phyloP scores from a whole-genome alignment of 1,140 invertebrate genomes.

The Pteromalus puparum region DNA sequence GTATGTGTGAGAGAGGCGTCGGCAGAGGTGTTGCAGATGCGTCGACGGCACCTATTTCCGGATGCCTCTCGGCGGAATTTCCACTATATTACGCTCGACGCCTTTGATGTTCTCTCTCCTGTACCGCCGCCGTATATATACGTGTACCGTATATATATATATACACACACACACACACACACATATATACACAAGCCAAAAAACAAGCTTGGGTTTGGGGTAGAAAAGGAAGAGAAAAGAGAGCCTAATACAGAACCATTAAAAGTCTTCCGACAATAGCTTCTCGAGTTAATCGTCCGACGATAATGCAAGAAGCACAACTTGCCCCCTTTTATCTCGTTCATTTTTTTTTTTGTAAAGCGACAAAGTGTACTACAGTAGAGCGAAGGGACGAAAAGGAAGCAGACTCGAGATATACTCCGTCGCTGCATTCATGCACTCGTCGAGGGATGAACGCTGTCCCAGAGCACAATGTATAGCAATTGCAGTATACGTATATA shows the following conservation, averaged over 20 bases:
- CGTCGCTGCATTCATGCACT: conserved; percentile 43
- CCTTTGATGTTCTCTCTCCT: conserved; percentile 35
- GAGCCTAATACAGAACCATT: neutral
- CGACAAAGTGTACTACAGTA: conserved; percentile 2
- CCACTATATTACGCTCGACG: conserved; percentile 8
- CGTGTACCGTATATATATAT: too few species aligned
- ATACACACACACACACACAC: too few species aligned
- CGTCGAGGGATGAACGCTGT: conserved; percentile 46
- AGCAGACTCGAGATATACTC: neutral
- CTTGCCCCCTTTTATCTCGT: neutral
- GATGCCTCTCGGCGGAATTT: conserved; percentile 28
- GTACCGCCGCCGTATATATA: neutral
- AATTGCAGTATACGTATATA: conserved; percentile 62
- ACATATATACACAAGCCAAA: neutral
- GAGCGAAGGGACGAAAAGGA: too few species aligned
- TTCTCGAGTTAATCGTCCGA: neutral
- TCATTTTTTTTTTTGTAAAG: too few species aligned
- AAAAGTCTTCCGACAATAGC: too few species aligned
- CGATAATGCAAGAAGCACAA: conserved; percentile 20
- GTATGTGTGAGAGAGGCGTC: neutral
- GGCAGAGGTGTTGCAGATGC: neutral
- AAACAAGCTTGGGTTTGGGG: neutral
- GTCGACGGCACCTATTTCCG: conserved; percentile 20
- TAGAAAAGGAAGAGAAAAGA: neutral
- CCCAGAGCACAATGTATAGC: conserved; percentile 65